Evolutionary conservation across 2,797 vertebrate species (phyloP).

Genomic region (Chrosomus eos): DNA sequence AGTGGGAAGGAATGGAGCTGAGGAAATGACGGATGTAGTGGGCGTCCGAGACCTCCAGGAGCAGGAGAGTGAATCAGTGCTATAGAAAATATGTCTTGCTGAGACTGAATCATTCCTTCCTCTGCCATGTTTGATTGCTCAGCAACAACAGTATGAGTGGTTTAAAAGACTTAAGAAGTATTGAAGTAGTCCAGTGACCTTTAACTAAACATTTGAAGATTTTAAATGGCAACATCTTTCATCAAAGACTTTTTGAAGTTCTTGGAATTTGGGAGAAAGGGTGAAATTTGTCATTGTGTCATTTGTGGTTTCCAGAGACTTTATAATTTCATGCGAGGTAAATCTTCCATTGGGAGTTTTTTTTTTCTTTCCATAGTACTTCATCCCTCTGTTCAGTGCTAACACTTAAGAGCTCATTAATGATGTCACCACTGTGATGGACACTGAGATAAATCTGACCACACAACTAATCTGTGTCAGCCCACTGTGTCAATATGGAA

Average conservation of each 20-base stretch:
- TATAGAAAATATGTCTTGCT: conserved; percentile 30
- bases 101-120: conserved; percentile 49
- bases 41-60: conserved; percentile 32
- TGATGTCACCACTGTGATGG: conserved; percentile 55
- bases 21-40: conserved; percentile 29
- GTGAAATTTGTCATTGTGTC: background rate
- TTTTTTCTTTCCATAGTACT: background rate
- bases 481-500: conserved; percentile 22
- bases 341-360: background rate
- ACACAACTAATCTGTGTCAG: conserved; percentile 31
- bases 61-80: conserved; percentile 51
- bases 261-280: background rate
- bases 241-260: background rate
- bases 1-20: conserved; percentile 30
- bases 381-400: background rate
- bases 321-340: background rate
- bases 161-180: background rate
- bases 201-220: background rate
- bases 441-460: conserved; percentile 57
- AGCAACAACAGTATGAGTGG: background rate
- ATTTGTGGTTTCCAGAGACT: background rate
- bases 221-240: conserved; percentile 8
- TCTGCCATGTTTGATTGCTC: conserved; percentile 33
- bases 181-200: conserved; percentile 3
- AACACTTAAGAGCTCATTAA: conserved; percentile 39